A percentile compares a stretch with the other conserved stretches of the same genome.
Evolutionary conservation across 2,888 invertebrate genomes (phyloP).

Genomic region (Cephus pygmeus): DNA sequence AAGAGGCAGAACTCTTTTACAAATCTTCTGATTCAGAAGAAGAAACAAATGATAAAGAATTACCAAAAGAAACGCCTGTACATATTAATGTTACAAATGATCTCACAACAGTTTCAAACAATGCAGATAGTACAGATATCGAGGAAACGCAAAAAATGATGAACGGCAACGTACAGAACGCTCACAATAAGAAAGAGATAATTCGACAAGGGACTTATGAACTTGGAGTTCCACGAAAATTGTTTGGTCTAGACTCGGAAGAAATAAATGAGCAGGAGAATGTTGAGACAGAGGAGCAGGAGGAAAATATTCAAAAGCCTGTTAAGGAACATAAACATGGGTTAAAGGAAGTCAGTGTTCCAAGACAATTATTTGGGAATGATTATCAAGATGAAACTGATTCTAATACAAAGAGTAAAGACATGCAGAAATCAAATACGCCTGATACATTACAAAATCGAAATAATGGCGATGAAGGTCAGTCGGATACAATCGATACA

Average conservation of each 20-base stretch:
- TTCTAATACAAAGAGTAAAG: conserved; percentile 18
- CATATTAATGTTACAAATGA: not conserved
- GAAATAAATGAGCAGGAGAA: conserved; percentile 63
- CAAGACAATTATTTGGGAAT: conserved; percentile 34
- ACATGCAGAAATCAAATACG: not conserved
- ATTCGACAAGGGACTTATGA: conserved; percentile 33
- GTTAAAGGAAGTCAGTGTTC: conserved; percentile 22
- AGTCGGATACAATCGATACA: conserved; percentile 14
- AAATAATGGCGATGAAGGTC: conserved; percentile 9
- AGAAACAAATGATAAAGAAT: conserved; percentile 29
- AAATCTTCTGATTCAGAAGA: conserved; percentile 75
- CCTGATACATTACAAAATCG: conserved; percentile 3
- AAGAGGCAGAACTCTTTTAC: conserved; percentile 80
- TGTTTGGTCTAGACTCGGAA: conserved; percentile 49
- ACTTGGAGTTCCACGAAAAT: conserved; percentile 34
- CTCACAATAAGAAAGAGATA: conserved; percentile 35
- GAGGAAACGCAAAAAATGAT: conserved; percentile 29
- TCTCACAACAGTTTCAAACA: not conserved
- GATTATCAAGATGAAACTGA: conserved; percentile 23
- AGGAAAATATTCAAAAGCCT: conserved; percentile 16
- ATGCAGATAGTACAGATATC: conserved; percentile 9
- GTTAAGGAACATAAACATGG: conserved; percentile 28
- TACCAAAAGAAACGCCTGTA: not conserved
- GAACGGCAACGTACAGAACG: conserved; percentile 29
- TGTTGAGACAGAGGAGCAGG: conserved; percentile 9